Base-by-base conservation (phyloP, 1,140 invertebrate genomes). In the Zaprionus capensis region DNA sequence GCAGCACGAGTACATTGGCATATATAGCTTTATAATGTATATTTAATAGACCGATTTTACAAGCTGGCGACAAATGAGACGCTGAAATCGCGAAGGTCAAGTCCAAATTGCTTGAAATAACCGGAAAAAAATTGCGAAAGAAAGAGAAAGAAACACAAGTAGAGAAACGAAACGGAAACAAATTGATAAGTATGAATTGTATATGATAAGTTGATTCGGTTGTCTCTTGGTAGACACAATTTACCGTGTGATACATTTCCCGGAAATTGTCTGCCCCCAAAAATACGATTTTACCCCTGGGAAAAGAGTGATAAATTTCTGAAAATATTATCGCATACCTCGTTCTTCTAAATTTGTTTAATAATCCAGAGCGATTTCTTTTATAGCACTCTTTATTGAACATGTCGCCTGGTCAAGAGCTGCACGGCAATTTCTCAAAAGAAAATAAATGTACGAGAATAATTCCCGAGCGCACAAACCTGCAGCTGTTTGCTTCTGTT, bases 1-100 rank as follows among this genome's bases (percentile, higher is more conserved):
- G 67, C 22, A 44, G 11, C 56, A 24, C 17, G 55, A 46, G 24
- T 61, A 64, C 38, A 41, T 20, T 12, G 7, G 57, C 36, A 56
- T 67, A 34, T 67, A 76, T 72, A 53, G 61, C 55, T 71, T 78
- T 78, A 88, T 87, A 87, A 87, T 87, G 84, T 88, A 57, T 87
- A 84, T 87, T 87, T 87, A 87, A 87, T 87, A 88, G 84, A 73
- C 85, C 74, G 83, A 83, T 86, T 87, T 87, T 71, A 88, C 83
- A 87, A 88, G 81, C 85, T 51, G 80, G 70, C 84, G 82, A 84
- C 84, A 87, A 88, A 87, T 87, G 81, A 84, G 84, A 59, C 71
- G 81, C 66, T 78, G 78, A 88, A 78, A 83, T 78, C 63, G 71
- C 75, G 80, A 87, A 88, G 81, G 84, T 88, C 78, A 81, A 86